phyloP scores from a whole-genome alignment of 1,140 invertebrate genomes.

The Gryllus bimaculatus region DNA sequence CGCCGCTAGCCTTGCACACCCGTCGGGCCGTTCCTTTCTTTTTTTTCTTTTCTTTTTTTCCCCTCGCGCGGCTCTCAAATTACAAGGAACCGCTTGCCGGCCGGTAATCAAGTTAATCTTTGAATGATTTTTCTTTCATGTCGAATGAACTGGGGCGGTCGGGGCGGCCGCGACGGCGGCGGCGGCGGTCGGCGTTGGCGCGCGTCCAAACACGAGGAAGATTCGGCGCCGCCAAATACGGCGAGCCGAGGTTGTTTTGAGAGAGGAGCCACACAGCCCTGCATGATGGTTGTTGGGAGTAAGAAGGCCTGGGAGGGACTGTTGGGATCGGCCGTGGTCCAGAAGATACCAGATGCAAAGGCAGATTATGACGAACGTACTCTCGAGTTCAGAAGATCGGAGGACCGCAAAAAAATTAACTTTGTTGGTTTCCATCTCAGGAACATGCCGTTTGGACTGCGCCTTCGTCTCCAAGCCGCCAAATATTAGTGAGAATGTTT shows the following conservation, averaged over 20 bases:
- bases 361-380: too few relatives aligned
- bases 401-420: too few relatives aligned
- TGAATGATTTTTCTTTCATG: constrained; percentile 2
- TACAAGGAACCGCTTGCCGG: not conserved
- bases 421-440: too few relatives aligned
- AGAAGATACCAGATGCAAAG: not conserved
- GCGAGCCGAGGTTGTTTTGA: not conserved
- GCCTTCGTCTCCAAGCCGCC: too few relatives aligned
- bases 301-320: too few relatives aligned
- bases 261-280: too few relatives aligned
- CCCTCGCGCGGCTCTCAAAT: not conserved
- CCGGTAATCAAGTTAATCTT: not conserved
- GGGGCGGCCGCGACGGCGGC: too few relatives aligned
- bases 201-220: too few relatives aligned
- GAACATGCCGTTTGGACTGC: too few relatives aligned
- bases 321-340: not conserved
- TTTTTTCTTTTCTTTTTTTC: not conserved
- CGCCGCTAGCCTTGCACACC: not conserved
- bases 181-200: not conserved
- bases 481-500: too few relatives aligned
- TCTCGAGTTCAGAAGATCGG: too few relatives aligned
- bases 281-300: too few relatives aligned
- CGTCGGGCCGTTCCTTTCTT: not conserved
- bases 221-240: not conserved
- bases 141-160: not conserved